Conservation (phyloP, 2,888 invertebrate species). For the Erynnis tages region DNA sequence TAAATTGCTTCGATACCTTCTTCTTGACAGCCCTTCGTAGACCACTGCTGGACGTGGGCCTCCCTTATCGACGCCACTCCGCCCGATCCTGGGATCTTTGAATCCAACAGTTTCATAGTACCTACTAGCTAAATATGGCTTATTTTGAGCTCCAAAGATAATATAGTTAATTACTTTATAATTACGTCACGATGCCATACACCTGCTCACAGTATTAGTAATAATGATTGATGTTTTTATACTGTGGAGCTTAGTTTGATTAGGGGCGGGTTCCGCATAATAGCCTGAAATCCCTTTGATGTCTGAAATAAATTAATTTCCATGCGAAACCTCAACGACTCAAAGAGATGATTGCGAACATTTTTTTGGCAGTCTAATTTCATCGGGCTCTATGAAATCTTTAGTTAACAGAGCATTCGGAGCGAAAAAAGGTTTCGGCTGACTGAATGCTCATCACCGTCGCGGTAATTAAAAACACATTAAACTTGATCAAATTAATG, state of each 20-base stretch:
- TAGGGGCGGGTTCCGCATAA: slow-evolving; percentile 23
- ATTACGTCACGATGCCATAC: not conserved
- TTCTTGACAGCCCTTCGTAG: too few relatives aligned
- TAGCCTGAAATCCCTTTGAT: slow-evolving; percentile 41
- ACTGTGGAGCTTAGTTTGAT: slow-evolving; percentile 11
- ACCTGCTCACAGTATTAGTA: not conserved
- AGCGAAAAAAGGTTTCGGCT: slow-evolving; percentile 16
- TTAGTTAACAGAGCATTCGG: slow-evolving; percentile 15
- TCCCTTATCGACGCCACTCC: too few relatives aligned
- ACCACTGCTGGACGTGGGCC: too few relatives aligned
- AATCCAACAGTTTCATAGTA: too few relatives aligned
- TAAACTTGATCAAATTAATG: not conserved
- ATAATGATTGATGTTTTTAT: slow-evolving; percentile 2
- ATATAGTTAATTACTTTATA: not conserved
- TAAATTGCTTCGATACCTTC: too few relatives aligned
- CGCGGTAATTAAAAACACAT: slow-evolving; percentile 15
- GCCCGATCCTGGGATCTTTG: too few relatives aligned
- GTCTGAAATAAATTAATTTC: slow-evolving; percentile 49
- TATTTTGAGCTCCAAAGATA: too few relatives aligned
- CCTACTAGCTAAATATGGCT: too few relatives aligned
- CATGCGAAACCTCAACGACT: slow-evolving; percentile 39
- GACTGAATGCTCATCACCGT: slow-evolving; percentile 12
- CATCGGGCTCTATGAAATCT: slow-evolving; percentile 19
- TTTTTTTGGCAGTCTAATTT: slow-evolving; percentile 38
- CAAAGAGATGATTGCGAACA: slow-evolving; percentile 37